Evolutionary conservation across 37 sponge, comb jelly and placozoan species (phyloP).

Genomic region (Agelas oroides): DNA sequence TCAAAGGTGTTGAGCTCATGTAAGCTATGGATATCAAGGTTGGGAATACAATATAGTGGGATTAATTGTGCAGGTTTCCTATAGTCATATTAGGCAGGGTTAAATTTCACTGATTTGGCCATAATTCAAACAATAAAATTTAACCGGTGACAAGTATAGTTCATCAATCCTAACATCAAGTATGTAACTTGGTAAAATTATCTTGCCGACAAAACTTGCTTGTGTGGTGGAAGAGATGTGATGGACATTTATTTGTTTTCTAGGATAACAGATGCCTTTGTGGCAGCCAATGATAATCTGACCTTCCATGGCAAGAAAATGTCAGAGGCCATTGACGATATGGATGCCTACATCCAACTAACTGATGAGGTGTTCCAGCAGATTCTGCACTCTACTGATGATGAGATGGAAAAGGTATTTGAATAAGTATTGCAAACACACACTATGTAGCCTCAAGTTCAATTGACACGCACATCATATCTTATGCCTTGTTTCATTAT

Average conservation of each 20-base stretch:
- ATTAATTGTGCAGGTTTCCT: slow-evolving; percentile 52
- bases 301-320: slow-evolving; percentile 62
- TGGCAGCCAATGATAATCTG: slow-evolving; percentile 60
- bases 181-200: too few species aligned
- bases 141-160: slow-evolving; percentile 57
- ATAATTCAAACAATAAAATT: slow-evolving; percentile 73
- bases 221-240: too few species aligned
- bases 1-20: slow-evolving; percentile 83
- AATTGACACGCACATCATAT: background rate
- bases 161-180: background rate
- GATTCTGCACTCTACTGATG: slow-evolving; percentile 58
- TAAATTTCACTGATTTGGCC: too few species aligned
- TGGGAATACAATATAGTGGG: background rate
- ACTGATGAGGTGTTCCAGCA: slow-evolving; percentile 70
- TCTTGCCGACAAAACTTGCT: too few species aligned
- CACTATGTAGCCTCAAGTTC: too few species aligned
- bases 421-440: background rate
- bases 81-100: too few species aligned
- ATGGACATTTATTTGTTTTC: too few species aligned
- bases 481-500: slow-evolving; percentile 2
- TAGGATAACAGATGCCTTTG: slow-evolving; percentile 74
- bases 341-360: slow-evolving; percentile 80
- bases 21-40: background rate
- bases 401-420: slow-evolving; percentile 67
- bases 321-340: slow-evolving; percentile 80